Evolutionary conservation across 1,140 invertebrate species (phyloP).

Genomic region (Diorhabda elongata): DNA sequence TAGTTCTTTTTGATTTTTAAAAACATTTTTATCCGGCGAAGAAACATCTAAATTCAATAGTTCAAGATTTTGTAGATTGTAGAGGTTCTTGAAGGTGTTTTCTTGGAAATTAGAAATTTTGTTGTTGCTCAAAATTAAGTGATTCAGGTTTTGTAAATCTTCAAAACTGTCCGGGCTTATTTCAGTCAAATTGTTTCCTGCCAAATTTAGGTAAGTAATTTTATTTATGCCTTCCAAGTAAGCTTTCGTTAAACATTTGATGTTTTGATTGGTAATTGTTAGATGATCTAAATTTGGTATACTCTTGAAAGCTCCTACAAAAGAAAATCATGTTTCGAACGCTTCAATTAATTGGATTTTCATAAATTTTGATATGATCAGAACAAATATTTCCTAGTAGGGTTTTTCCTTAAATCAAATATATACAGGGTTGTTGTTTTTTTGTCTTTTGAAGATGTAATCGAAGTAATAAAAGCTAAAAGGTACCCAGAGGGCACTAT

Average conservation of each 20-base stretch:
- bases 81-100: constrained; percentile 5
- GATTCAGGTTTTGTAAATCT: constrained; percentile 2
- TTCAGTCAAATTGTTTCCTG: background rate
- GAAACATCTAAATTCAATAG: background rate
- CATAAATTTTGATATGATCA: constrained; percentile 1
- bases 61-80: constrained; percentile 7
- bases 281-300: constrained; percentile 3
- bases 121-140: constrained; percentile 13
- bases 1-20: constrained; percentile 10
- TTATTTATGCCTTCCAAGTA: constrained; percentile 10
- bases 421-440: background rate
- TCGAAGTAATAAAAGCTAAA: background rate
- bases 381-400: background rate
- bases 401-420: background rate
- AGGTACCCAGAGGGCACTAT: background rate
- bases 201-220: constrained; percentile 8
- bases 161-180: background rate
- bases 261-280: constrained; percentile 8
- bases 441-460: background rate
- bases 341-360: too few relatives aligned
- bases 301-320: constrained; percentile 14
- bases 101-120: background rate
- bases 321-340: background rate
- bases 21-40: background rate
- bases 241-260: constrained; percentile 3